These are phyloP conservation scores for Podotricha telesiphe DNA, from an alignment of 2,888 invertebrate genomes.

Conservation along the genomic window DNA sequence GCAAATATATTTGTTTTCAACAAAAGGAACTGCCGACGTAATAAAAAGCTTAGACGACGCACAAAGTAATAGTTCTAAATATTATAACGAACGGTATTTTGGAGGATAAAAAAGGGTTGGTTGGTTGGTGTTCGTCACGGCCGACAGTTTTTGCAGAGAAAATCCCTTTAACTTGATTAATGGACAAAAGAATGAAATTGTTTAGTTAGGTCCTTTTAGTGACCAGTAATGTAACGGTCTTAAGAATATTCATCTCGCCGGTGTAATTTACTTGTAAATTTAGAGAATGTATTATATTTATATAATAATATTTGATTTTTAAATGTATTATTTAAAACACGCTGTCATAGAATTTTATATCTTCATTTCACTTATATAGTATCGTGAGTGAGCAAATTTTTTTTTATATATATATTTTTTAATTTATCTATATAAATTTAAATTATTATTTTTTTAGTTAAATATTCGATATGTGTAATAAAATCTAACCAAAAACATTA, in stretches of 20 bases:
- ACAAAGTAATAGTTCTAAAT: conserved; percentile 72
- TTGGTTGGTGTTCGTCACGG: conserved; percentile 44
- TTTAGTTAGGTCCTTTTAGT: conserved; percentile 57
- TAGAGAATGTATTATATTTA: conserved; percentile 12
- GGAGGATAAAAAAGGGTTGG: conserved; percentile 69
- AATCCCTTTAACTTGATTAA: conserved; percentile 78
- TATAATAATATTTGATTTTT: neutral
- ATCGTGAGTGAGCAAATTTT: neutral
- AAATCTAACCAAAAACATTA: neutral
- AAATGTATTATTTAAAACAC: neutral
- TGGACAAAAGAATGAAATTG: conserved; percentile 72
- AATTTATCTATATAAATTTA: neutral
- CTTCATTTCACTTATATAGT: no score
- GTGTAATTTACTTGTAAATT: conserved; percentile 14
- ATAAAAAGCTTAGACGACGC: conserved; percentile 72
- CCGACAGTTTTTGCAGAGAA: conserved; percentile 64
- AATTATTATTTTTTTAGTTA: neutral
- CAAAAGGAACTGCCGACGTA: conserved; percentile 65
- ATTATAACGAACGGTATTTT: conserved; percentile 66
- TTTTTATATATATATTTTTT: no score
- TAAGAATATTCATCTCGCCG: conserved; percentile 46
- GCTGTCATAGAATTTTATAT: neutral
- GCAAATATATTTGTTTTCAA: conserved; percentile 70
- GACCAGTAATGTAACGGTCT: conserved; percentile 49
- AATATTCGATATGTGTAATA: neutral